Percentiles rank a stretch among this genome's conserved stretches.
These are phyloP conservation scores for Lagodon rhomboides DNA, from an alignment of 2,797 vertebrate species.

Conservation along the genomic window DNA sequence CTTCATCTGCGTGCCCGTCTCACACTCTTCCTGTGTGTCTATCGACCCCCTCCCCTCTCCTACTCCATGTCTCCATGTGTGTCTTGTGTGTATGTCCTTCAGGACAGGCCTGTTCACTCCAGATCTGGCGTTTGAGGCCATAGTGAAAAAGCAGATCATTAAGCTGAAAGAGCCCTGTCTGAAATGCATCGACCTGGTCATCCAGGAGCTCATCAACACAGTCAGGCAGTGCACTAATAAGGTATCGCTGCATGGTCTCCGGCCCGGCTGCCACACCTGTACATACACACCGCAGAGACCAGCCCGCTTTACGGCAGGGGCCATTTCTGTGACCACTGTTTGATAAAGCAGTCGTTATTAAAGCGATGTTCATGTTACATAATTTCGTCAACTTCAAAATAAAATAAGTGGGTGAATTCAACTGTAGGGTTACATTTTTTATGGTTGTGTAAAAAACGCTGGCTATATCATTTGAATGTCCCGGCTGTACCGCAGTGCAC, in stretches of 20 bases:
- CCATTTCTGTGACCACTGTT: not conserved
- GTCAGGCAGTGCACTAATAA: conserved; percentile 96
- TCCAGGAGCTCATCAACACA: conserved; percentile 98
- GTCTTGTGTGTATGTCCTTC: conserved; percentile 77
- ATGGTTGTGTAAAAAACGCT: not conserved
- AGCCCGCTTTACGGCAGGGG: conserved; percentile 19
- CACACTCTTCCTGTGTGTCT: conserved; percentile 38
- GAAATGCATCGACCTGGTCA: conserved; percentile 98
- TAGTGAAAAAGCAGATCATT: conserved; percentile 99
- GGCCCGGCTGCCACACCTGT: conserved; percentile 43
- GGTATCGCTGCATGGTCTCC: conserved; percentile 86
- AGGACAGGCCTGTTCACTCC: conserved; percentile 99
- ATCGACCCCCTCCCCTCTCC: conserved; percentile 1
- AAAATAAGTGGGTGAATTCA: conserved; percentile 17
- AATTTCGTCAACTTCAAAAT: not conserved
- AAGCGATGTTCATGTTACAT: not conserved
- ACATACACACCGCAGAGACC: conserved; percentile 53
- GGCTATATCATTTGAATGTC: not conserved
- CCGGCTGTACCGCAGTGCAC: conserved; percentile 49
- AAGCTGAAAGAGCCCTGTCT: conserved; percentile 98
- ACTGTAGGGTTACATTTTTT: conserved; percentile 1
- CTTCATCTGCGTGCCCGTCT: conserved; percentile 41
- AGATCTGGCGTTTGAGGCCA: conserved; percentile 97
- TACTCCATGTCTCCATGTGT: conserved; percentile 63
- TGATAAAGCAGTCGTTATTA: not conserved